These are phyloP conservation scores for Chelmon rostratus DNA, from an alignment of 2,797 vertebrate genomes.

Conservation along the genomic window DNA sequence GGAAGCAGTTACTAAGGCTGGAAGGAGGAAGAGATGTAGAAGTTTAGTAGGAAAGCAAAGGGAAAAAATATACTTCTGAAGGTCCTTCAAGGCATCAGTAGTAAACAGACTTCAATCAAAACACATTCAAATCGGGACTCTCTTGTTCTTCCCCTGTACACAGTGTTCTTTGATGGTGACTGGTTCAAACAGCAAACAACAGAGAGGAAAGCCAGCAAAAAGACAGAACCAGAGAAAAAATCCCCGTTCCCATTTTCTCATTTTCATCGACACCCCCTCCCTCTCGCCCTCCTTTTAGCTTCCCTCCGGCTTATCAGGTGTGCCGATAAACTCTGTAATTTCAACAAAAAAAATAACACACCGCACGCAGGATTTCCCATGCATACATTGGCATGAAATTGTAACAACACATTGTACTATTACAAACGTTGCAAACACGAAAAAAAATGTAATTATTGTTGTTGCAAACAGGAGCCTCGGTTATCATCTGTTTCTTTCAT, in stretches of 20 bases:
- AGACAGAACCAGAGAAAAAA: constrained; percentile 47
- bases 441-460: constrained; percentile 40
- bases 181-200: constrained; percentile 72
- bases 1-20: background rate
- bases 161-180: constrained; percentile 55
- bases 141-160: constrained; percentile 51
- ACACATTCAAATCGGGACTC: constrained; percentile 54
- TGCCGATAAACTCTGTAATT: constrained; percentile 52
- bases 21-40: background rate
- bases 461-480: constrained; percentile 13
- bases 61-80: constrained; percentile 69
- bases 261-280: constrained; percentile 35
- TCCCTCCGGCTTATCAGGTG: constrained; percentile 37
- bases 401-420: constrained; percentile 9
- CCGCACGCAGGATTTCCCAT: constrained; percentile 16
- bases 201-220: constrained; percentile 70
- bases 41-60: constrained; percentile 56
- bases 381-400: constrained; percentile 32
- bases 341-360: constrained; percentile 19
- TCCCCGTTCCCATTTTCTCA: constrained; percentile 39
- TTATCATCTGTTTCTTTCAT: constrained; percentile 34
- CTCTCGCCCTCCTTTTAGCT: constrained; percentile 22
- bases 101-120: constrained; percentile 68
- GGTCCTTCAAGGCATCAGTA: constrained; percentile 84
- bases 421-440: constrained; percentile 20